phyloP scores from a whole-genome alignment of 2,797 vertebrate genomes.

The Semotilus atromaculatus region DNA sequence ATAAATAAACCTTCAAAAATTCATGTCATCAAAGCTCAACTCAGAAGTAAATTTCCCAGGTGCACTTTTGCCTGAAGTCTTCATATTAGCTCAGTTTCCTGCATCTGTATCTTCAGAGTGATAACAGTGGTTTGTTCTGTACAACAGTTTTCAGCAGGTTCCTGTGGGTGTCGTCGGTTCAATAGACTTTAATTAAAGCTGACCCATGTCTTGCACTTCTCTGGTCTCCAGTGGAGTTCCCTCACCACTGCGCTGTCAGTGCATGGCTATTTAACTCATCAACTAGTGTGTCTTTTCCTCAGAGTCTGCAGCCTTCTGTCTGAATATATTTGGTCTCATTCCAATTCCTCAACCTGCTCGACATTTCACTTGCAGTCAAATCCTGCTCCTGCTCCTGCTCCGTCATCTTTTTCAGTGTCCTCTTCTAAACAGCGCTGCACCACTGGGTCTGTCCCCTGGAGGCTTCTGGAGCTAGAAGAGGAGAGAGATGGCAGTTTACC shows the following conservation, averaged over 20 bases:
- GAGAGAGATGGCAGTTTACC: conserved; percentile 18
- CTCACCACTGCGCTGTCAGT: conserved; percentile 2
- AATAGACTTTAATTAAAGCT: conserved; percentile 42
- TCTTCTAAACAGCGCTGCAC: neutral
- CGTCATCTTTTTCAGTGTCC: neutral
- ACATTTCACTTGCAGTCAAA: conserved; percentile 33
- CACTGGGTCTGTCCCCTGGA: conserved; percentile 25
- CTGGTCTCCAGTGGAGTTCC: conserved; percentile 4
- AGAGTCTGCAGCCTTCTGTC: neutral
- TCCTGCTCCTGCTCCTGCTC: neutral
- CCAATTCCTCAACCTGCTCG: neutral
- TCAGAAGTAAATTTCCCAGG: neutral
- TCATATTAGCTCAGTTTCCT: neutral
- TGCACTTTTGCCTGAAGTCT: neutral
- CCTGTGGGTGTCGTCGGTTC: neutral
- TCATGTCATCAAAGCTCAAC: neutral
- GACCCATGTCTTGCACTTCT: conserved; percentile 27
- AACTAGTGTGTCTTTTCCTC: conserved; percentile 11
- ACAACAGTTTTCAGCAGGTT: neutral
- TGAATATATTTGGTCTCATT: neutral
- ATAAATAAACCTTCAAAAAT: neutral
- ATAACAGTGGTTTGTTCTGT: neutral
- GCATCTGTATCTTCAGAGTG: neutral
- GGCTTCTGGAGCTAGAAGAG: neutral
- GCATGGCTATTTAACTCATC: conserved; percentile 14